Evolutionary conservation across 2,797 vertebrate genomes (phyloP).

Genomic region (Aselliscus stoliczkanus): DNA sequence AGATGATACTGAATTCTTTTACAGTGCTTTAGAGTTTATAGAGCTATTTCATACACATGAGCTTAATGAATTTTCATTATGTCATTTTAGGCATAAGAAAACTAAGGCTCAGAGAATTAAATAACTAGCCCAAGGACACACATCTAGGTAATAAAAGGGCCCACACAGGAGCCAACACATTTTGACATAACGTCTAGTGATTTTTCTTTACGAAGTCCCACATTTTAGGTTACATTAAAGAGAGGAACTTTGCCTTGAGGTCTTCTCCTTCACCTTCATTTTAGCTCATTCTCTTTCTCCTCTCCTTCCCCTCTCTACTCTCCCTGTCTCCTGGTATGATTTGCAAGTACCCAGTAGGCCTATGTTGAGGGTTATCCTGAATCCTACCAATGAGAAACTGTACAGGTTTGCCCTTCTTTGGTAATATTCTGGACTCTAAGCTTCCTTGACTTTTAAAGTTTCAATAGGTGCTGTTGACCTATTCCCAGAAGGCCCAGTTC

Average conservation of each 20-base stretch:
- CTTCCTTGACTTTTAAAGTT: background rate
- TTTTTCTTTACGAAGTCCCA: background rate
- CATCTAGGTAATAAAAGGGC: background rate
- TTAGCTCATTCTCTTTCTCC: background rate
- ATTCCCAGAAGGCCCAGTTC: background rate
- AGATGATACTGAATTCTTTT: background rate
- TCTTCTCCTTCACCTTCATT: background rate
- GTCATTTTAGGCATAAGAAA: background rate
- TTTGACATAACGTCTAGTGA: background rate
- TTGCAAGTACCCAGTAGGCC: background rate
- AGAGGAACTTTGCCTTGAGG: background rate
- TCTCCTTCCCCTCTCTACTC: background rate
- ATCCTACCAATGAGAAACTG: background rate
- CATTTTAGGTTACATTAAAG: background rate
- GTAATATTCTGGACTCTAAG: background rate
- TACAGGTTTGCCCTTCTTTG: background rate
- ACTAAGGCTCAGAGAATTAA: background rate
- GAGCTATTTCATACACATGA: background rate
- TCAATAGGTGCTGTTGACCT: background rate
- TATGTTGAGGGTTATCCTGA: rapidly evolving
- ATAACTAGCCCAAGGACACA: background rate
- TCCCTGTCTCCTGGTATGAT: background rate
- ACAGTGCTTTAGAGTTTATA: background rate
- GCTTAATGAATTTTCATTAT: background rate
- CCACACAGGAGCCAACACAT: background rate